Conservation (phyloP, 1,140 invertebrate genomes). For the Dreissena polymorpha region DNA sequence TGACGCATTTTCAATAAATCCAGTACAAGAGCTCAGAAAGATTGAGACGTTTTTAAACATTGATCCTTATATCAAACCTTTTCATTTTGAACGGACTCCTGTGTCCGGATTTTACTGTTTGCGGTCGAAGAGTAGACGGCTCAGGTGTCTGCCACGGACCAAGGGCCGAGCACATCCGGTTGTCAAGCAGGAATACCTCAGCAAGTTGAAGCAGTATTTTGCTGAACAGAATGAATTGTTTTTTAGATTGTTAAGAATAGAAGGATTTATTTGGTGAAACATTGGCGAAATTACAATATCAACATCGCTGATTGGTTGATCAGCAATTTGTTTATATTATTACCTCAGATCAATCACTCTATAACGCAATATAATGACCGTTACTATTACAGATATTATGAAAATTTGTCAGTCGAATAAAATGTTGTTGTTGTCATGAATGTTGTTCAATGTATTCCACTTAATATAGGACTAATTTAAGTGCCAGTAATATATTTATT, state of each 20-base stretch:
- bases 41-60: neutral
- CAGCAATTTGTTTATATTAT: too few relatives aligned
- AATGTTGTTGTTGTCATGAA: too few relatives aligned
- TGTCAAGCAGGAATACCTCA: neutral
- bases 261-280: too few relatives aligned
- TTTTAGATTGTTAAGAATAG: neutral
- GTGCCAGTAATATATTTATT: too few relatives aligned
- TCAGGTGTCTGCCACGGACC: neutral
- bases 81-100: neutral
- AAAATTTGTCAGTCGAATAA: too few relatives aligned
- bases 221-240: neutral
- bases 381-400: too few relatives aligned
- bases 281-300: too few relatives aligned
- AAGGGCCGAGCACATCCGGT: conserved; percentile 1
- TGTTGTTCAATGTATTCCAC: too few relatives aligned
- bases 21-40: neutral
- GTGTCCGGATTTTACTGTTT: neutral
- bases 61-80: neutral
- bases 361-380: too few relatives aligned
- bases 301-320: too few relatives aligned
- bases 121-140: neutral
- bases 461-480: too few relatives aligned
- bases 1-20: neutral
- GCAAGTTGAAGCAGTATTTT: neutral
- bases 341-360: too few relatives aligned